Evolutionary conservation across 2,113 vertebrate species (phyloP).

Genomic region (Crotalus horridus): DNA sequence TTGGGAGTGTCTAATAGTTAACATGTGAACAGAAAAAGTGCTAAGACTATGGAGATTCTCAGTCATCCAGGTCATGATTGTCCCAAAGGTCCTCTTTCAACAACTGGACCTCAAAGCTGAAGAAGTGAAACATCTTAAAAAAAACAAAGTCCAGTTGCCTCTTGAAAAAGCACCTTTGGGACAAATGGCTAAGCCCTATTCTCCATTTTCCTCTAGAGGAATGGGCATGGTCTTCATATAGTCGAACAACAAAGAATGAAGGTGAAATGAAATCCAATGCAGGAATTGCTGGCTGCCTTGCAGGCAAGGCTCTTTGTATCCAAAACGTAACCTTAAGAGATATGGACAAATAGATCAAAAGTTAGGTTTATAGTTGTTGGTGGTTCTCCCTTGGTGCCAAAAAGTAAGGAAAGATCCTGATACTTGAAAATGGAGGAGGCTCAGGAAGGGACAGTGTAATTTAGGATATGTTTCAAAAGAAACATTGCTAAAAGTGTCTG

Average conservation of each 20-base stretch:
- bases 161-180: too few species aligned
- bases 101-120: too few species aligned
- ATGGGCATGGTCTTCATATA: neutral
- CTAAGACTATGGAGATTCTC: neutral
- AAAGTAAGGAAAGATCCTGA: neutral
- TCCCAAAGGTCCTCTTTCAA: too few species aligned
- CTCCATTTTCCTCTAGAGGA: neutral
- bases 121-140: too few species aligned
- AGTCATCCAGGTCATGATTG: too few species aligned
- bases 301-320: neutral
- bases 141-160: too few species aligned
- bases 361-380: neutral
- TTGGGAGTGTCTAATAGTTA: neutral
- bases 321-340: neutral
- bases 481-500: neutral
- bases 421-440: neutral
- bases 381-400: neutral
- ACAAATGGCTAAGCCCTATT: neutral
- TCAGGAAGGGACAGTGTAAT: neutral
- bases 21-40: neutral
- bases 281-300: neutral
- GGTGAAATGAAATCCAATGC: neutral
- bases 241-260: neutral
- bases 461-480: neutral
- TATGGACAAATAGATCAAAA: neutral